These are phyloP conservation scores for Lamellibrachia satsuma DNA, from an alignment of 2,888 invertebrate species.

Conservation along the genomic window DNA sequence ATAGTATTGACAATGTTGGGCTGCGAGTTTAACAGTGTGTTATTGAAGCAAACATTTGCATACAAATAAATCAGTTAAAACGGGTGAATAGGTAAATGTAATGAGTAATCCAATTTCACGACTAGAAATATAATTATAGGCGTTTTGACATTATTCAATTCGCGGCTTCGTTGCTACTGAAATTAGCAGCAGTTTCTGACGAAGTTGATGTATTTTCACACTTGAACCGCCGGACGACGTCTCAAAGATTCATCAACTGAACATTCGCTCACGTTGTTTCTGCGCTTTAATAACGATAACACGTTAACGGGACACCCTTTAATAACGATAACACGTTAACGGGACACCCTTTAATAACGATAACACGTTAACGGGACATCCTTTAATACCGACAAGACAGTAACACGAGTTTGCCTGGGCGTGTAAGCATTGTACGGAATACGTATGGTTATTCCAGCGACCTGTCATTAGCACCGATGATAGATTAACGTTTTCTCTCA, in stretches of 20 bases:
- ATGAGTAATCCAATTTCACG: background rate
- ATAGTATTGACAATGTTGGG: background rate
- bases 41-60: background rate
- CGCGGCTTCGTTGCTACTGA: background rate
- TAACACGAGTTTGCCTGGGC: too few relatives aligned
- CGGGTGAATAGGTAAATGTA: background rate
- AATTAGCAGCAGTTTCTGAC: background rate
- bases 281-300: background rate
- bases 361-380: background rate
- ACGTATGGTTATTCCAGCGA: too few relatives aligned
- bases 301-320: background rate
- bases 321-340: background rate
- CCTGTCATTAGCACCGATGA: background rate
- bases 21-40: background rate
- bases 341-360: background rate
- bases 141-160: background rate
- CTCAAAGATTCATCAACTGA: background rate
- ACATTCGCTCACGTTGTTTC: background rate
- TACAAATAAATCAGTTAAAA: background rate
- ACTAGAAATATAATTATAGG: background rate
- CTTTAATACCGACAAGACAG: background rate
- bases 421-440: too few relatives aligned
- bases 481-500: slow-evolving; percentile 4
- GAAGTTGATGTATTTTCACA: background rate
- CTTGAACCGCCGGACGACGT: background rate